These are phyloP conservation scores for Ariopsis seemanni DNA, from an alignment of 2,113 vertebrate species.

Conservation along the genomic window DNA sequence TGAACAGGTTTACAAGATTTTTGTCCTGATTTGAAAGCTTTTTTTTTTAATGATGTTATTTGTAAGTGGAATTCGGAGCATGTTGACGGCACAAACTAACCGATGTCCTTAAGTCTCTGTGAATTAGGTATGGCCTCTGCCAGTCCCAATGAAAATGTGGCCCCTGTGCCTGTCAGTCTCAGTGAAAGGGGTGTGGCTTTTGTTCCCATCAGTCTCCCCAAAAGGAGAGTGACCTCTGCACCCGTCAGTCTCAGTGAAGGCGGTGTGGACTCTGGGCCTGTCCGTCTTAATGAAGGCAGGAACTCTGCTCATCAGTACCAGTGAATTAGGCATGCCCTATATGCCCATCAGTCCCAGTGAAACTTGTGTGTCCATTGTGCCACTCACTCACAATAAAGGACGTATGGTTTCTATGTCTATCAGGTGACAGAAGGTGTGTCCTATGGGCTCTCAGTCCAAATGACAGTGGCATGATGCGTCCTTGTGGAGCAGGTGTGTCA, in stretches of 20 bases:
- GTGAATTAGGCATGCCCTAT: not conserved
- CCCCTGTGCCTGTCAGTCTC: not conserved
- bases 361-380: not conserved
- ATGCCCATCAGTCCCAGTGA: not conserved
- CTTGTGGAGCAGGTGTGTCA: not conserved
- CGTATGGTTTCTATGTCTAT: not conserved
- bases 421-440: not conserved
- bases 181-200: not conserved
- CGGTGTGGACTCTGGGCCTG: not conserved
- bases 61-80: not conserved
- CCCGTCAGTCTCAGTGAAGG: not conserved
- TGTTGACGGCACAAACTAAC: not conserved
- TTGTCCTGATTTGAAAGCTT: not conserved
- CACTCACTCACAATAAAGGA: not conserved
- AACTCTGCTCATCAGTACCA: not conserved
- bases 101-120: not conserved
- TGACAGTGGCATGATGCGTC: not conserved
- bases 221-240: not conserved
- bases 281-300: not conserved
- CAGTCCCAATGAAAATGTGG: not conserved
- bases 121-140: not conserved
- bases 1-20: not conserved
- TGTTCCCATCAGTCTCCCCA: no score
- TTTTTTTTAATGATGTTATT: not conserved
- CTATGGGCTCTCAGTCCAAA: not conserved